Evolutionary conservation across 2,888 invertebrate genomes (phyloP), one percentile per base, ranked within the genome.

Genomic region (Andricus quercusramuli): DNA sequence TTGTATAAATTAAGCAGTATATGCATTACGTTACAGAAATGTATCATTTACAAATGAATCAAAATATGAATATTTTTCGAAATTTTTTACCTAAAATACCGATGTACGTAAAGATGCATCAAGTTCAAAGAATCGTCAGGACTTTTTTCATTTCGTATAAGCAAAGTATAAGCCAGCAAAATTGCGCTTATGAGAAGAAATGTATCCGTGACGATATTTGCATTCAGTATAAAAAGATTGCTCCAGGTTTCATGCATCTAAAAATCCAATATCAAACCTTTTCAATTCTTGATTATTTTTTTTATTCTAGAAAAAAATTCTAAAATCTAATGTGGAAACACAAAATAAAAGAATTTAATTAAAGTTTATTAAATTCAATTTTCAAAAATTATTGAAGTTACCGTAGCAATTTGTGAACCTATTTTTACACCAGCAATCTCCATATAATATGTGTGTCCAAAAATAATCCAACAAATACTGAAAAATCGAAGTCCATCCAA

Each of bases 71-170:
- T 77, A 82, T 78, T 59, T 41, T 70, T 64, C 41, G 6, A 81
- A 80, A 68, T 41, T 68, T 56, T 85, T 89, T 89, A 95, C 95
- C 96, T 95, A 78, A 96, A 94, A 88, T 96, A 96, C 84, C 96
- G 94, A 83, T 95, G 95, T 37, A 95, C 87, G 85, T 96, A 94
- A n/a, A 96, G 93, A 3, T 94, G 91, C 22, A 95, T 85, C 68
- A 95, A 90, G 89, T 96, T 95, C 1, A 96, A 81, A 22, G 82
- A 83, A 25, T 83, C 78, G n/a, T 82, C 82, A 0, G 83, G 77
- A 37, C 84, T 76, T 15, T 87, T 87, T 44, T 86, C 80, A 41
- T 85, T 85, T 79, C 87, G 88, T 5, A 37, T 70, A 51, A 90
- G 78, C 62, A 81, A 83, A 5, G 87, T 90, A 79, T 90, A 91